Base-by-base conservation (phyloP, 2,797 vertebrate species). In the Ataeniobius toweri region DNA sequence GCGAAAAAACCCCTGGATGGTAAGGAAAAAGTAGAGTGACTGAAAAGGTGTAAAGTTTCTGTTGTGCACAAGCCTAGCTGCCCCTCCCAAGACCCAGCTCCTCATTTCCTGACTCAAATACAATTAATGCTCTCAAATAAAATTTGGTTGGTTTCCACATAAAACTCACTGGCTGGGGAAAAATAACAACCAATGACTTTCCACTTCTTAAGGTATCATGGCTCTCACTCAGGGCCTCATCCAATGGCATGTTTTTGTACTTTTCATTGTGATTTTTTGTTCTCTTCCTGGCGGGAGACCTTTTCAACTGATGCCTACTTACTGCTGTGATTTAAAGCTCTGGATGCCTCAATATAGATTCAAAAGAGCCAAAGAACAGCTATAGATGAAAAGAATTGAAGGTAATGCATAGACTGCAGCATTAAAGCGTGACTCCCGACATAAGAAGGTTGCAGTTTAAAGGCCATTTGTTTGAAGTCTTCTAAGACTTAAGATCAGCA, bases 21-120 rank as follows among this genome's bases (percentile, higher is more conserved):
- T 71, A 79, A 89, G 81, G 91, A 87, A 90, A 88, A 92, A 85
- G 78, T 20, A 78, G 80, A 55, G 78, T 89, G 86, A 73, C 83
- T 63, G 87, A 84, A 85, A 87, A 83, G 83, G 85, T 83, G 82
- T 94, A 91, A 74, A 84, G 88, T 94, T 93, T 93, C 89, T 86
- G 84, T 89, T 83, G 71, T 77, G 87, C 80, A 89, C 80, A 80
- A 88, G 88, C 85, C 86, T 82, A 81, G 63, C 83, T 83, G 85
- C 85, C 89, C 92, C 87, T 87, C 89, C 86, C 83, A 80, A 89
- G 83, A 88, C 88, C 85, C 89, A 81, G 84, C 86, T 84, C 84
- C 91, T 93, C 87, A 90, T 92, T 93, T 93, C 91, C 91, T 89
- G 81, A 84, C 74, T 90, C 82, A 91, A 92, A 92, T 90, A 86